Conservation (phyloP, 2,797 vertebrate genomes). For the Myotis daubentonii region DNA sequence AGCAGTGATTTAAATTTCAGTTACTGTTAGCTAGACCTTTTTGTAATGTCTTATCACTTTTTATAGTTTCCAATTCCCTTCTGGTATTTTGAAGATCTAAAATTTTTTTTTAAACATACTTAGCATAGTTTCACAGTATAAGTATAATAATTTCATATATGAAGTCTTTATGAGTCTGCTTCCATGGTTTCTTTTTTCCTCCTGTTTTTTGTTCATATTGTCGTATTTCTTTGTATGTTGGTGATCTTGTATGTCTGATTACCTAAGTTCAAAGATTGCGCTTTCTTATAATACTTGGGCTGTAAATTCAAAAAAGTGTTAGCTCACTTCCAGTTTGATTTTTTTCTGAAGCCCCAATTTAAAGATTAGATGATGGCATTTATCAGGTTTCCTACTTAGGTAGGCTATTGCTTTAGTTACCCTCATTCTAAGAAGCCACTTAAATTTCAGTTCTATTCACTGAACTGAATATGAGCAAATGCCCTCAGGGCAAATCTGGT, state of each 20-base stretch:
- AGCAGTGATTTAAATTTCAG: not conserved
- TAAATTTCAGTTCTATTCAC: not conserved
- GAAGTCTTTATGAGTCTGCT: not conserved
- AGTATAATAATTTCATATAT: not conserved
- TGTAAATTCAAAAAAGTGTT: not conserved
- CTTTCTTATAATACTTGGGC: not conserved
- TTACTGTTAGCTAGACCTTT: not conserved
- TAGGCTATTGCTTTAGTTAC: not conserved
- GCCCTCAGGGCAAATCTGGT: not conserved
- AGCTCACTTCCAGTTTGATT: not conserved
- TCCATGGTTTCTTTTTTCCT: not conserved
- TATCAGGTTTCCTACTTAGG: not conserved
- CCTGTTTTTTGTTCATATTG: not conserved
- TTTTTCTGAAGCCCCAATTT: not conserved
- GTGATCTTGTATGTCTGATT: not conserved
- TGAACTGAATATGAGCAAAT: not conserved
- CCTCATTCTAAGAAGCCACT: not conserved
- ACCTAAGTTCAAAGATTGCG: not conserved
- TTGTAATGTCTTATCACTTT: not conserved
- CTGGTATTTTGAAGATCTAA: not conserved
- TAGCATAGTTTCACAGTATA: not conserved
- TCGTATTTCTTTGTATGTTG: not conserved
- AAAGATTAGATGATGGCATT: not conserved
- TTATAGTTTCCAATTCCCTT: not conserved
- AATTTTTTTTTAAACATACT: not conserved